Evolutionary conservation across 2,113 vertebrate genomes (phyloP).

Genomic region (Ptilonorhynchus violaceus): DNA sequence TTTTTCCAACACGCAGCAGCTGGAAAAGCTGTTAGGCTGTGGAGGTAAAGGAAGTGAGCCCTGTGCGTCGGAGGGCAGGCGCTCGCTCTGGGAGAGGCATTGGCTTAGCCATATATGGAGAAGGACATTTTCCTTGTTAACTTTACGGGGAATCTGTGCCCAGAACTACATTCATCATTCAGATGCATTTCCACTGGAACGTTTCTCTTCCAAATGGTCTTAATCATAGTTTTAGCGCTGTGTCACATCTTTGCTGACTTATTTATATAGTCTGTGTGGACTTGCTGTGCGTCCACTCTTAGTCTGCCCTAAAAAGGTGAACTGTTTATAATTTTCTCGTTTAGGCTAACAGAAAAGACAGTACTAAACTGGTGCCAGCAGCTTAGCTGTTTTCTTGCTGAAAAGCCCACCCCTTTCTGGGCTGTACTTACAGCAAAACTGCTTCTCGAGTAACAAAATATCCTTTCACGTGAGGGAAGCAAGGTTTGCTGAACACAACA

Average conservation of each 20-base stretch:
- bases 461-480: background rate
- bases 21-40: background rate
- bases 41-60: background rate
- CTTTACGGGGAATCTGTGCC: background rate
- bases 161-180: background rate
- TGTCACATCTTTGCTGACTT: constrained; percentile 56
- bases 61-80: background rate
- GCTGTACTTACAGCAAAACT: background rate
- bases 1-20: background rate
- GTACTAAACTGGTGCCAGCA: background rate
- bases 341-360: background rate
- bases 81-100: background rate
- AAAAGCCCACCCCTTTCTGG: background rate
- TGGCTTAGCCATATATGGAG: constrained; percentile 40
- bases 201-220: constrained; percentile 35
- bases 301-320: constrained; percentile 66
- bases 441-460: background rate
- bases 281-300: background rate
- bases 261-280: constrained; percentile 3
- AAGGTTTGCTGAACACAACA: background rate
- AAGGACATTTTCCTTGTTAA: constrained; percentile 25
- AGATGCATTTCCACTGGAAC: constrained; percentile 14
- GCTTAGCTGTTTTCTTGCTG: background rate
- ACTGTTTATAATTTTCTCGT: background rate
- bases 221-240: constrained; percentile 56